Base-by-base conservation (phyloP, 2,113 vertebrate species). In the Sapajus apella region DNA sequence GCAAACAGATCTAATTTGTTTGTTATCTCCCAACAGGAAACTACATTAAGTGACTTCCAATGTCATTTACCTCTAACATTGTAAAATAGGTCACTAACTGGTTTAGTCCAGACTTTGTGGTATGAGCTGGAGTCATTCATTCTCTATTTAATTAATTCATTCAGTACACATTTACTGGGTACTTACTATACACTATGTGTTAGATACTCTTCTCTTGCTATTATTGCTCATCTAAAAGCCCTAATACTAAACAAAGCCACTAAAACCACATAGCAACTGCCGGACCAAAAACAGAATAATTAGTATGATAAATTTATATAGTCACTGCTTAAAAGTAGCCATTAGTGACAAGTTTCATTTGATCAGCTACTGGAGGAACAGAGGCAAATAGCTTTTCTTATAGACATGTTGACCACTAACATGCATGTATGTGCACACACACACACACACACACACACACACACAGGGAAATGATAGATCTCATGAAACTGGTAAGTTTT, bases 251-350 rank as follows among this genome's bases (percentile, higher is more conserved):
- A 73, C 1, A 43, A 92, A 94, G n/a, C 30, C 58, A 52, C 81
- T 72, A 70, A 83, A 79, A 79, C 58, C 16, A 72, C 35, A 55
- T 6, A 35, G 58, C 47, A 94, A 58, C 58, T 10, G 3, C 43
- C 30, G 61, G 45, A 76, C 18, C 11, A 88, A 88, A 82, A 73
- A 27, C 18, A 5, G 10, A 37, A 32, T 93, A 73, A n/a, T 90
- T 32, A 58, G n/a, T 55, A 88, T 40, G 93, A 75, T 92, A 75
- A 95, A 47, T 86, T 77, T 81, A 89, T 25, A 70, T 16, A 52
- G 14, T 61, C 50, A 70, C 50, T 79, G 94, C 35, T 72, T 95
- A 88, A 90, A 94, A 87, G 23, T 56, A 94, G 47, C 50, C 58
- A 82, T 55, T 43, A 81, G 21, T 64, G 50, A 58, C 27, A 27